Conservation (phyloP, 2,888 invertebrate genomes). For the Cabera pusaria region DNA sequence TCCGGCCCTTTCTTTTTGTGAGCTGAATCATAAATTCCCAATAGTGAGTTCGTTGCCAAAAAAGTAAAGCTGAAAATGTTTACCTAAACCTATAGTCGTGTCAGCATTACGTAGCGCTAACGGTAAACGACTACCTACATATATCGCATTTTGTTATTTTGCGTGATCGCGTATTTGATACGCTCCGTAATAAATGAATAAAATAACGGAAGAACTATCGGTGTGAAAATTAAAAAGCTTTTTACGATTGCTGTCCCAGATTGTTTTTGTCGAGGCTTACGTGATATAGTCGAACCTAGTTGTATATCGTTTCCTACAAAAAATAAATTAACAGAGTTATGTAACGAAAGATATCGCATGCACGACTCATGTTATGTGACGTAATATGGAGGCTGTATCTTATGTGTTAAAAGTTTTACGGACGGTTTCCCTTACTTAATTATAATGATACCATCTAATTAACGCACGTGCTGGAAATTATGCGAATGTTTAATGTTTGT, state of each 20-base stretch:
- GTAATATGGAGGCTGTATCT: constrained; percentile 13
- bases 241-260: constrained; percentile 27
- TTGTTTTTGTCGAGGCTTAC: constrained; percentile 28
- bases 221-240: constrained; percentile 19
- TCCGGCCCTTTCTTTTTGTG: constrained; percentile 55
- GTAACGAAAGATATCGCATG: constrained; percentile 16
- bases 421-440: constrained; percentile 9
- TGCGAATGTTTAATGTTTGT: not conserved
- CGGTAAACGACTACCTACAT: too few relatives aligned
- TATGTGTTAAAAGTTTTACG: constrained; percentile 1
- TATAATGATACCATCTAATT: constrained; percentile 9
- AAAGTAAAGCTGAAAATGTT: too few relatives aligned
- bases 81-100: too few relatives aligned
- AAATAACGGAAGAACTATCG: constrained; percentile 25
- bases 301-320: constrained; percentile 23
- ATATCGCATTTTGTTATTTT: too few relatives aligned
- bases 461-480: not conserved
- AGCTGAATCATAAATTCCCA: constrained; percentile 42
- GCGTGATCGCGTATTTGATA: constrained; percentile 1
- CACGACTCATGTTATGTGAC: constrained; percentile 9
- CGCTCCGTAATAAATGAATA: constrained; percentile 6
- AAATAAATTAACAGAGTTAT: constrained; percentile 22
- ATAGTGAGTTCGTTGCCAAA: too few relatives aligned
- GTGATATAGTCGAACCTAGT: constrained; percentile 26
- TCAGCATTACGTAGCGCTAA: too few relatives aligned